These are phyloP conservation scores for Cyrtorhinus lividipennis DNA, from an alignment of 1,140 invertebrate genomes.

Conservation along the genomic window DNA sequence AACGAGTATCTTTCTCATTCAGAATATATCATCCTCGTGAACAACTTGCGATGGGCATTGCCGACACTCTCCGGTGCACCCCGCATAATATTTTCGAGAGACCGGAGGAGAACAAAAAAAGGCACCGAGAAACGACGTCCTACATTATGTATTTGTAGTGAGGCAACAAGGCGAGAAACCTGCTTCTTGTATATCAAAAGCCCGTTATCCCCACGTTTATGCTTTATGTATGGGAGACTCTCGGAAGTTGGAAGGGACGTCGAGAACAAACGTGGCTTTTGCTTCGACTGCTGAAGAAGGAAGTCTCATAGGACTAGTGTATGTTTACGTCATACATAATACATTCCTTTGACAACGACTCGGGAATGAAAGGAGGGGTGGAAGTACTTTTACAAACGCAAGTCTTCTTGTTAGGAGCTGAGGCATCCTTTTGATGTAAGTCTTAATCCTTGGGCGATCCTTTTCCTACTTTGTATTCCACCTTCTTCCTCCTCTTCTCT, in stretches of 20 bases:
- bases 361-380: background rate
- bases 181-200: background rate
- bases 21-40: no score
- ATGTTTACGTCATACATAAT: slow-evolving; percentile 2
- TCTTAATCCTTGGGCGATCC: slow-evolving; percentile 1
- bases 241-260: background rate
- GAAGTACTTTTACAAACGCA: background rate
- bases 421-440: background rate
- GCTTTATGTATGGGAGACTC: background rate
- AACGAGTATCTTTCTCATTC: no score
- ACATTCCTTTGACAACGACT: slow-evolving; percentile 1
- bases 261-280: background rate
- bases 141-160: background rate
- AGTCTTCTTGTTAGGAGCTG: background rate
- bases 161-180: background rate
- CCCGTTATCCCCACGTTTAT: background rate
- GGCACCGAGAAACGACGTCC: background rate
- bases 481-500: background rate
- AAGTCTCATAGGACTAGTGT: background rate
- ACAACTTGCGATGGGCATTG: no score
- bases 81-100: no score
- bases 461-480: background rate
- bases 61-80: no score
- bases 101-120: no score
- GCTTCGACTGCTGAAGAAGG: no score